These are phyloP conservation scores for Pygoscelis adeliae DNA, from an alignment of 2,113 vertebrate species.

Conservation along the genomic window DNA sequence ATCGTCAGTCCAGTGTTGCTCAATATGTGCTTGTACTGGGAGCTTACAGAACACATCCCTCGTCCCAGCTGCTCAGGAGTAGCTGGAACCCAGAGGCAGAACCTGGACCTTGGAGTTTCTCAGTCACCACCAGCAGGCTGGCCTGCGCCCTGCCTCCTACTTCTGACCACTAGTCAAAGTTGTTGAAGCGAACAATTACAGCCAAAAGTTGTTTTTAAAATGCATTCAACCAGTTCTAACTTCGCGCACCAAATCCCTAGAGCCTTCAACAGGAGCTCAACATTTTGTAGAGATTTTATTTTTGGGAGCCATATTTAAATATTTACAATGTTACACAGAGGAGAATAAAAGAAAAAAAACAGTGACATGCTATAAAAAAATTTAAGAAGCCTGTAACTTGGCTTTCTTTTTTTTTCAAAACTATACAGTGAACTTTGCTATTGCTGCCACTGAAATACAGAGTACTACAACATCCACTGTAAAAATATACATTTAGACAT, in stretches of 20 bases:
- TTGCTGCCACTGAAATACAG: not conserved
- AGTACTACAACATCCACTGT: not conserved
- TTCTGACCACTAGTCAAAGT: not conserved
- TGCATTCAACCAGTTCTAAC: not conserved
- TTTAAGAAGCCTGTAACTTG: not conserved
- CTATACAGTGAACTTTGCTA: not conserved
- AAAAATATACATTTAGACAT: not conserved
- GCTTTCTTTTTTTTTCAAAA: not conserved
- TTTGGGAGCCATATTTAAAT: conserved; percentile 58
- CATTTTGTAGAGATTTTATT: conserved; percentile 41
- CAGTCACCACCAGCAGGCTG: not conserved
- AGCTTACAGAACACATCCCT: not conserved
- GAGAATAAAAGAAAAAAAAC: not conserved
- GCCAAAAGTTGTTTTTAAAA: not conserved
- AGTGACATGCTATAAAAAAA: conserved; percentile 19
- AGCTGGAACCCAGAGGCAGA: not conserved
- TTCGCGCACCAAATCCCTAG: not conserved
- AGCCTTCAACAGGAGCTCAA: conserved; percentile 5
- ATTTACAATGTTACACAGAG: conserved; percentile 47
- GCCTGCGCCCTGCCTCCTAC: not conserved
- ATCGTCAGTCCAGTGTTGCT: not conserved
- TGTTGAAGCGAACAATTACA: not conserved
- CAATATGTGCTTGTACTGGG: not conserved
- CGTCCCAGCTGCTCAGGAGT: not conserved
- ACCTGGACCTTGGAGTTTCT: not conserved